These are phyloP conservation scores for Chorisops tibialis DNA, from an alignment of 2,888 invertebrate species.

Conservation along the genomic window DNA sequence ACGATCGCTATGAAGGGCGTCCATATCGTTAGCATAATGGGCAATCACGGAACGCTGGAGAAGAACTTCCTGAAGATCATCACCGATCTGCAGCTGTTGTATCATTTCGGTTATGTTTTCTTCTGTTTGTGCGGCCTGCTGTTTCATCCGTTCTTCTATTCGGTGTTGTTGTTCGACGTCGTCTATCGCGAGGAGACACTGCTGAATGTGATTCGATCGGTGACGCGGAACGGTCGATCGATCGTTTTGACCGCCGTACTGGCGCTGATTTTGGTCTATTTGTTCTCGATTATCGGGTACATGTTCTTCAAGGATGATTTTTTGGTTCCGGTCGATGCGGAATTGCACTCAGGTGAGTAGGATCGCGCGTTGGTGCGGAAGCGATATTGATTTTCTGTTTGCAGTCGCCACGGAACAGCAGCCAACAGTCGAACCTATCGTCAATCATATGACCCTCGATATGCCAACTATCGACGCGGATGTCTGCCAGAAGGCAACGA, in stretches of 20 bases:
- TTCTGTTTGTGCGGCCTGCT: conserved; percentile 90
- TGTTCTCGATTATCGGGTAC: conserved; percentile 98
- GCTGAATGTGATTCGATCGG: conserved; percentile 96
- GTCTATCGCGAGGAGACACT: conserved; percentile 98
- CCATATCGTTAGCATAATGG: conserved; percentile 95
- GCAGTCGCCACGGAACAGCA: too few relatives aligned
- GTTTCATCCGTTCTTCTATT: conserved; percentile 97
- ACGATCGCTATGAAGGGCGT: conserved; percentile 89
- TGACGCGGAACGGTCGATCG: conserved; percentile 97
- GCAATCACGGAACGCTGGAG: conserved; percentile 93
- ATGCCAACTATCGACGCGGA: not conserved
- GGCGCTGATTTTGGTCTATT: conserved; percentile 94
- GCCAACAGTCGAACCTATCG: not conserved
- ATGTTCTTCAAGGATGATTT: conserved; percentile 99
- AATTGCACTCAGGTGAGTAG: conserved; percentile 40
- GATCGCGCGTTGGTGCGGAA: too few relatives aligned
- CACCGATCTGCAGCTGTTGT: conserved; percentile 85
- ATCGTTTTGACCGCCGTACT: conserved; percentile 96
- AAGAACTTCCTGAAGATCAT: conserved; percentile 82
- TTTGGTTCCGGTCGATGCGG: conserved; percentile 78
- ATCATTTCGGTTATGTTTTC: conserved; percentile 84
- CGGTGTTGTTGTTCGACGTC: conserved; percentile 93
- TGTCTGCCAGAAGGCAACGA: not conserved
- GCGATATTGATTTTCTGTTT: too few relatives aligned
- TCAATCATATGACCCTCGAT: not conserved